Percentiles rank a stretch among this genome's conserved stretches.
Conservation (phyloP, 2,888 invertebrate genomes). For the Mythimna loreyi region DNA sequence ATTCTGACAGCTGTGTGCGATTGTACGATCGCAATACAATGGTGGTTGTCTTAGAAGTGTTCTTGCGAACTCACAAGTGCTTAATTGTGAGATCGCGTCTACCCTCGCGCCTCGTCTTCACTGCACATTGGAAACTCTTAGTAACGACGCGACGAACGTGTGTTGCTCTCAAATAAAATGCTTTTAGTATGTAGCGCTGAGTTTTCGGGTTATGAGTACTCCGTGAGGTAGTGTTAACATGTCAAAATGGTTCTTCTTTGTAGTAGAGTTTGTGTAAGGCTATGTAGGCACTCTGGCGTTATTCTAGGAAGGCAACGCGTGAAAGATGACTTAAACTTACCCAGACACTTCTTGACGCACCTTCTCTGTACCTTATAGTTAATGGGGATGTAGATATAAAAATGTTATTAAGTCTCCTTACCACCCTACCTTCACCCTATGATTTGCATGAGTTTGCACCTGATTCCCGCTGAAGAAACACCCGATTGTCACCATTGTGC, state of each 20-base stretch:
- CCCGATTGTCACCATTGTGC: no score
- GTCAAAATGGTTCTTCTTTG: conserved; percentile 40
- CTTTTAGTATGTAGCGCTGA: conserved; percentile 33
- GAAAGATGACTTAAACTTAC: background rate
- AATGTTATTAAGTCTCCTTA: background rate
- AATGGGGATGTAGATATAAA: background rate
- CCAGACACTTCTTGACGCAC: background rate
- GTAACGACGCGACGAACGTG: conserved; percentile 43
- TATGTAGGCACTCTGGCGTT: conserved; percentile 2
- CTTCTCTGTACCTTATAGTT: background rate
- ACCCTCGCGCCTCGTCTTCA: conserved; percentile 44
- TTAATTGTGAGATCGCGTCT: conserved; percentile 64
- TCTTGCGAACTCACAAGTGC: conserved; percentile 60
- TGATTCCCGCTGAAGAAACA: no score
- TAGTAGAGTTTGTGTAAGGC: conserved; percentile 8
- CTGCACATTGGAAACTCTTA: conserved; percentile 48
- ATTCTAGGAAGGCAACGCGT: background rate
- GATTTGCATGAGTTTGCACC: no score
- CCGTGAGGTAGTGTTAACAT: conserved; percentile 21
- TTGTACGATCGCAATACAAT: conserved; percentile 68
- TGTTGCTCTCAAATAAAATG: conserved; percentile 58
- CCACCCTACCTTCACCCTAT: no score
- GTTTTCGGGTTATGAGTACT: conserved; percentile 46
- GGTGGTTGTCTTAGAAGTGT: conserved; percentile 68
- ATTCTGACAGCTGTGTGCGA: conserved; percentile 67